Base-by-base conservation (phyloP, 2,797 vertebrate species). In the Telmatherina bonti region DNA sequence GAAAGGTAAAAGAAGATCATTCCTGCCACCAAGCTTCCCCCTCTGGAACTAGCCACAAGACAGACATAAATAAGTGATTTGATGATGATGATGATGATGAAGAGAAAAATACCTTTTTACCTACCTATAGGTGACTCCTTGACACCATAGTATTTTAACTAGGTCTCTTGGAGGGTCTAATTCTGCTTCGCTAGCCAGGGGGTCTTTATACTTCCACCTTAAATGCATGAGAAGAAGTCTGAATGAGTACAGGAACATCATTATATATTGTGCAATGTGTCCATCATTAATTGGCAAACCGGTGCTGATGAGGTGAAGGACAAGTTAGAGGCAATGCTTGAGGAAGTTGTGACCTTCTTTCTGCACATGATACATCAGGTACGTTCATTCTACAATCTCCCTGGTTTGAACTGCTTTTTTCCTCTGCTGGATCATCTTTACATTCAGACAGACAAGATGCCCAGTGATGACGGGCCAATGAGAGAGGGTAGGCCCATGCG, bases 121-220 rank as follows among this genome's bases (percentile, higher is more conserved):
- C 1, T 83, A 97, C 97, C 97, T 95, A 74, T 97, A 98, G 1
- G 92, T 90, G 36, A 97, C 58, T 66, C 94, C 96, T 47, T 96
- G 89, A 82, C 85, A 93, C 95, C 96, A 96, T 35, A 97, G 88
- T 29, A 95, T 88, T 74, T 95, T 96, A 33, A 97, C 88, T 66
- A 95, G 90, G 68, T 96, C 93, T 72, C 87, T 76, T 55, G 85
- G 88, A 45, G 90, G 76, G 66, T 92, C 90, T 22, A 41, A 36
- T 18, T 88, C 79, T 61, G 92, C 80, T 7, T 85, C 82, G 62
- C 73, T 70, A 38, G 33, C 56, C 71, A 93, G 81, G 18, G 85
- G 82, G 33, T 95, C 87, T 76, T 88, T 91, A 78, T 92, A 90
- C 57, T 82, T 91, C 96, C 96, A 97, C 84, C 97, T 98, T 88